phyloP scores from a whole-genome alignment of 2,113 vertebrate genomes.

The Lanius collurio region DNA sequence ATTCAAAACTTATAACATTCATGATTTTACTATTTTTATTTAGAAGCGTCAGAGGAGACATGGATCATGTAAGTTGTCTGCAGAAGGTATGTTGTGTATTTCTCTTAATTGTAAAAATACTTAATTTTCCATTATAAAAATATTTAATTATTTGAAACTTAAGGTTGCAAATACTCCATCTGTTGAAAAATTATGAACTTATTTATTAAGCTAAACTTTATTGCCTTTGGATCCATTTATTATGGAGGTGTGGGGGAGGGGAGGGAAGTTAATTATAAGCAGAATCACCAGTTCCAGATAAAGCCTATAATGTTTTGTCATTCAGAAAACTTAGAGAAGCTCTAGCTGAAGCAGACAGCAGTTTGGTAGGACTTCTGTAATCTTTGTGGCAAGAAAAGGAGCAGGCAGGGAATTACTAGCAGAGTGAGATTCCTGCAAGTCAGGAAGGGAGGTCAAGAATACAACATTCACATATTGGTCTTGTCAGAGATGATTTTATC shows the following conservation, averaged over 20 bases:
- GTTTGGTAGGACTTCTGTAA: background rate
- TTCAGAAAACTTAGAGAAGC: background rate
- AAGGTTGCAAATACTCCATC: background rate
- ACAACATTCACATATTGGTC: background rate
- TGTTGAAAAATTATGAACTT: background rate
- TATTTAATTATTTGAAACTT: background rate
- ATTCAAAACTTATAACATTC: background rate
- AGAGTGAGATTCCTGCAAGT: background rate
- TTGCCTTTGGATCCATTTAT: background rate
- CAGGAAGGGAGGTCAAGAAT: background rate
- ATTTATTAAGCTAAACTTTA: background rate
- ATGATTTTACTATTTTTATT: constrained; percentile 44
- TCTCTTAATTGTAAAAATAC: background rate
- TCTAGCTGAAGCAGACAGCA: background rate
- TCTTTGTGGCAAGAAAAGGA: background rate
- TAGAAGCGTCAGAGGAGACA: constrained; percentile 87
- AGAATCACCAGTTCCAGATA: background rate
- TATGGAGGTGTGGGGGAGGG: fast-evolving
- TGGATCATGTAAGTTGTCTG: constrained; percentile 77
- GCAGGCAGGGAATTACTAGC: background rate
- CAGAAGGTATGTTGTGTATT: constrained; percentile 75
- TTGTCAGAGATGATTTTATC: background rate
- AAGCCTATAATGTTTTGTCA: background rate
- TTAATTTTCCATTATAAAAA: background rate
- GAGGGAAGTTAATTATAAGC: background rate